Evolutionary conservation across 2,113 vertebrate species (phyloP), one percentile per base, ranked within the genome.

Genomic region (Silurus meridionalis): DNA sequence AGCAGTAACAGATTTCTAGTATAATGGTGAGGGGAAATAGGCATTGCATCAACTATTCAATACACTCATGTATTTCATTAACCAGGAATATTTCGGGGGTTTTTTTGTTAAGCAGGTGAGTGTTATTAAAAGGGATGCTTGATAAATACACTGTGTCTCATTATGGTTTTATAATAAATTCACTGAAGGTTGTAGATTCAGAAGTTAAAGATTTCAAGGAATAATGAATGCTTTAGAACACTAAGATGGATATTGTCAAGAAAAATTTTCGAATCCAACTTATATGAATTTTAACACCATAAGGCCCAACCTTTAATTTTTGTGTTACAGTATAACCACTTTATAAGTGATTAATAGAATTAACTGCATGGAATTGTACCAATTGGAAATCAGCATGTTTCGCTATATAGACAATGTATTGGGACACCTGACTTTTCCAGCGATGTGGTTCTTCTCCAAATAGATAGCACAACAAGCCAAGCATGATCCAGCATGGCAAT

Each of bases 41-140:
- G 92, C 83, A 83, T 92, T 92, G 91, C 90, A 87, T 92, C 93
- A 91, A 92, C 89, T 94, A 93, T 91, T 94, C 92, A 90, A 84
- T 91, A 94, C 92, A 93, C 53, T 89, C 91, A 89, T 94, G 91
- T 95, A 94, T 91, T 94, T 94, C 93, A 94, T 95, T 95, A 94
- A 96, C 94, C 93, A 91, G 92, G 92, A 94, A 93, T 88, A 89
- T 89, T 94, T 93, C 90, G 88, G 37, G 37, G 37, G 93, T 23
- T 72, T 94, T 94, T 95, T 95, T 95, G 95, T 96, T 93, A 95
- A 95, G 93, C 87, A 90, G 93, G 94, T 94, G 93, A 92, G 92
- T 90, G 92, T 94, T 94, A 95, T 93, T 95, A 95, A 95, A 96
- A 95, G 94, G 94, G 94, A 95, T 95, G 94, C 95, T 95, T 95